Percentiles rank a stretch among this genome's conserved stretches.
Conservation (phyloP, 2,888 invertebrate species). For the Leptinotarsa haldemani region DNA sequence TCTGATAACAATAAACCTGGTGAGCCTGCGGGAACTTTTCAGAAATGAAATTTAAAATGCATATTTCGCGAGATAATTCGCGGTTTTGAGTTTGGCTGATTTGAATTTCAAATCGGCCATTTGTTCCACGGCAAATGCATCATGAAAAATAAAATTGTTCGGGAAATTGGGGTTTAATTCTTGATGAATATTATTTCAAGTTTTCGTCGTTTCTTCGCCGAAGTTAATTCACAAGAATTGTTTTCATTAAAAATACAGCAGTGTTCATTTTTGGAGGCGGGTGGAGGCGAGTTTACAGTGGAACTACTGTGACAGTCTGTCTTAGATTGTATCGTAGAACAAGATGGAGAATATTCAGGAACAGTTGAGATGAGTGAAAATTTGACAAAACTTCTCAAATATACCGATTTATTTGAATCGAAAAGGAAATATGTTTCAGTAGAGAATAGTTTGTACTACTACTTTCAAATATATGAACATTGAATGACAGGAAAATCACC, state of each 20-base stretch:
- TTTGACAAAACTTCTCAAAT: background rate
- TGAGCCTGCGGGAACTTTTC: background rate
- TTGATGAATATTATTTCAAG: constrained; percentile 13
- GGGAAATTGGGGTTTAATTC: constrained; percentile 12
- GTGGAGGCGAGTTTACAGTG: background rate
- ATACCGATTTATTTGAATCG: too few species aligned
- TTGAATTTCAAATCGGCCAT: constrained; percentile 10
- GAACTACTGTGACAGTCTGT: background rate
- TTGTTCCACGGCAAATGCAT: constrained; percentile 12
- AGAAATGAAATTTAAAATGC: constrained; percentile 12
- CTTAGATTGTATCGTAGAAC: too few species aligned
- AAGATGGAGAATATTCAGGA: too few species aligned
- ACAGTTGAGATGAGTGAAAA: too few species aligned
- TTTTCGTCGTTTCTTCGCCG: background rate
- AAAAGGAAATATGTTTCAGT: too few species aligned
- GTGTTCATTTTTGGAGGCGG: background rate
- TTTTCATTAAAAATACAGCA: constrained; percentile 9
- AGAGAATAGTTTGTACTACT: too few species aligned
- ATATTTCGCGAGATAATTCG: constrained; percentile 10
- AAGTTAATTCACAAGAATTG: constrained; percentile 2
- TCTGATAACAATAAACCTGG: constrained; percentile 1
- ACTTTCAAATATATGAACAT: too few species aligned
- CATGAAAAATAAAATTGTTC: constrained; percentile 9
- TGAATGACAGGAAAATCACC: too few species aligned
- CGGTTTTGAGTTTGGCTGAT: background rate